Percentiles rank a stretch among this genome's conserved stretches.
phyloP scores from a whole-genome alignment of 2,888 invertebrate species.

The Acleris laterana region DNA sequence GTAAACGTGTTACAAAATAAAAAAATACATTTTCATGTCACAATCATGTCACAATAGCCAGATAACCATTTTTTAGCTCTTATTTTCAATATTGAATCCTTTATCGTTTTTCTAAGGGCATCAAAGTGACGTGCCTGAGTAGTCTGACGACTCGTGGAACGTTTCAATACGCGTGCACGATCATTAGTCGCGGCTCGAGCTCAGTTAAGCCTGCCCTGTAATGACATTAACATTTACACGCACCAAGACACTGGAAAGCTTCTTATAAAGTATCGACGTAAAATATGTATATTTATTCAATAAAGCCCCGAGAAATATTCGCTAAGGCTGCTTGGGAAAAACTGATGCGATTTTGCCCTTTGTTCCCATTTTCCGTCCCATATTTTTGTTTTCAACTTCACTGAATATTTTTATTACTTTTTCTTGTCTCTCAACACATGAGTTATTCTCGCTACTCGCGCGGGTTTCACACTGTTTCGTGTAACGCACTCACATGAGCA shows the following conservation, averaged over 20 bases:
- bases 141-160: constrained; percentile 1
- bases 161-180: constrained; percentile 6
- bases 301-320: constrained; percentile 74
- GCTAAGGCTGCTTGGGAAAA: constrained; percentile 65
- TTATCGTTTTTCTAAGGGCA: background rate
- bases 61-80: too few relatives aligned
- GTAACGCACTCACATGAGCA: constrained; percentile 16
- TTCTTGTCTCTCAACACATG: constrained; percentile 71
- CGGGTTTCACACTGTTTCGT: constrained; percentile 47
- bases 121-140: background rate
- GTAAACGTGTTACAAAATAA: too few relatives aligned
- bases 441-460: constrained; percentile 58
- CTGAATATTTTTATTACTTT: constrained; percentile 75
- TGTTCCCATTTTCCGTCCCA: constrained; percentile 72
- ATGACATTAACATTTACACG: constrained; percentile 44
- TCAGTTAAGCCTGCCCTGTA: constrained; percentile 36
- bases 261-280: constrained; percentile 62
- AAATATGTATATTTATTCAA: constrained; percentile 79
- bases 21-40: too few relatives aligned
- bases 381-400: constrained; percentile 78
- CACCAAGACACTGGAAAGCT: constrained; percentile 56
- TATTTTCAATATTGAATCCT: too few relatives aligned
- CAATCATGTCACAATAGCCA: too few relatives aligned
- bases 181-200: constrained; percentile 25
- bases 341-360: constrained; percentile 71